Evolutionary conservation across 1,140 invertebrate species (phyloP).

Genomic region (Euwallacea fornicatus): DNA sequence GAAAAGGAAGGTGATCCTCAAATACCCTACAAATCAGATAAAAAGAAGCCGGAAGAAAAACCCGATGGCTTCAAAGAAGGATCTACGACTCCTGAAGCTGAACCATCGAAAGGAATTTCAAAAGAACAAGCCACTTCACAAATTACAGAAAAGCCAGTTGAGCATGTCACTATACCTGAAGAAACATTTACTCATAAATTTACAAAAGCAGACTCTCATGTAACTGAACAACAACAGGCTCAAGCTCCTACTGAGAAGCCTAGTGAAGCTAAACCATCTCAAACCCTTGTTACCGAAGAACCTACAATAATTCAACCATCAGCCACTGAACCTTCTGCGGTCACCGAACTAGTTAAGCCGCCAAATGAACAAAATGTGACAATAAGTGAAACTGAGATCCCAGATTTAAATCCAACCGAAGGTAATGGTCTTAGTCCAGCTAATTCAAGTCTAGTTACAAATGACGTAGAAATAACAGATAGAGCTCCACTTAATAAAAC

Average conservation of each 20-base stretch:
- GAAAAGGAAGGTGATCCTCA: background rate
- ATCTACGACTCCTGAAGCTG: background rate
- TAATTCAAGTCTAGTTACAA: no score
- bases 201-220: conserved; percentile 29
- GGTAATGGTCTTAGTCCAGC: no score
- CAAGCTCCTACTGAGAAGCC: conserved; percentile 19
- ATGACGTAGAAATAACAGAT: no score
- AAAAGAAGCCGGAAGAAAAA: conserved; percentile 4
- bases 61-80: background rate
- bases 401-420: no score
- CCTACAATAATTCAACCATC: background rate
- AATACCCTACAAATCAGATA: background rate
- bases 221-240: conserved; percentile 30
- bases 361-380: no score
- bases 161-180: conserved; percentile 32
- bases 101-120: conserved; percentile 4
- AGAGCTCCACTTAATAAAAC: no score
- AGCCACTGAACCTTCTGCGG: background rate
- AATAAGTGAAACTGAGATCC: no score
- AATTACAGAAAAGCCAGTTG: conserved; percentile 16
- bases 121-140: background rate
- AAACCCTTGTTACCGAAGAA: background rate
- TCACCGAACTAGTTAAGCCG: background rate
- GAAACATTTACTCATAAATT: conserved; percentile 30
- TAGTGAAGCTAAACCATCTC: background rate